Conservation (phyloP, 2,113 vertebrate species). For the Tachuris rubrigastra region DNA sequence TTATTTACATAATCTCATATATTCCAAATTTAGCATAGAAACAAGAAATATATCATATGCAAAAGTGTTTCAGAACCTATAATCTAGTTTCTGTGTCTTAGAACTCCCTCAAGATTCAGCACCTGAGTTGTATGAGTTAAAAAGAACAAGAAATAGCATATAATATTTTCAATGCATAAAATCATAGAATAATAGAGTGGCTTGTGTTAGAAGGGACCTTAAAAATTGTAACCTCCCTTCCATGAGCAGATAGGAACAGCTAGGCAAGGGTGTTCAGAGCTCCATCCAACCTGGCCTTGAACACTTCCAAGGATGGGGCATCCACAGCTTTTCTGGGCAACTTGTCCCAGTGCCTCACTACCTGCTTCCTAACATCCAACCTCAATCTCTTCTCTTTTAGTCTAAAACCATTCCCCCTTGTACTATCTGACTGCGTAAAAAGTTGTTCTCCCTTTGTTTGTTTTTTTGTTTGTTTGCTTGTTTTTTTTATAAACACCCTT, state of each 20-base stretch:
- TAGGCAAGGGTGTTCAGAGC: neutral
- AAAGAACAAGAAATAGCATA: neutral
- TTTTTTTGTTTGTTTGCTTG: no score
- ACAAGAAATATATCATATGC: neutral
- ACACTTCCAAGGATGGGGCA: neutral
- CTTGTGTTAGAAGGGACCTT: neutral
- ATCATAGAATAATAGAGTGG: neutral
- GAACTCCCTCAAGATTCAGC: neutral
- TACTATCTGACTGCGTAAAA: neutral
- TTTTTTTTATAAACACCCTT: neutral
- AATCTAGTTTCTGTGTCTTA: neutral
- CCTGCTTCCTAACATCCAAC: neutral
- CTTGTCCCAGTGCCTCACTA: neutral
- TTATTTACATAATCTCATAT: neutral
- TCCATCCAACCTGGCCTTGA: neutral
- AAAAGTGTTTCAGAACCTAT: neutral
- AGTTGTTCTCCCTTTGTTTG: neutral
- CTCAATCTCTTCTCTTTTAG: neutral
- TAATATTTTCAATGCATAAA: neutral
- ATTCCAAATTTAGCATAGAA: neutral
- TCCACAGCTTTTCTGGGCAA: fast-evolving
- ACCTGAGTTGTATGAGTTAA: neutral
- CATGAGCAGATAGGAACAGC: neutral
- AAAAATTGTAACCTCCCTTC: neutral
- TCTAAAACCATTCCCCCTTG: neutral